Percentiles rank a stretch among this genome's conserved stretches.
Conservation (phyloP, 2,888 invertebrate genomes). For the Cloeon dipterum region DNA sequence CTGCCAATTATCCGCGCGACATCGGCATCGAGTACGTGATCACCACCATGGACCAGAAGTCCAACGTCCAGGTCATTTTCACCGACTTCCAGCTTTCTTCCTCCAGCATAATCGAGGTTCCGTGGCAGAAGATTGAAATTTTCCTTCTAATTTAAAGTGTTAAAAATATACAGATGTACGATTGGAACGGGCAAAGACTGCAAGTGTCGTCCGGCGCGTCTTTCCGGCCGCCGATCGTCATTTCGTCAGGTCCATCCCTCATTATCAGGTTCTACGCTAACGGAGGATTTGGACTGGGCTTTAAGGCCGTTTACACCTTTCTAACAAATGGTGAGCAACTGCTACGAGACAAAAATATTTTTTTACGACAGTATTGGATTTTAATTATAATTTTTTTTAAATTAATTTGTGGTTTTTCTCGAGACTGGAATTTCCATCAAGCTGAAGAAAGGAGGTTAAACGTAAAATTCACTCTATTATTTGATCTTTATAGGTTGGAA, state of each 20-base stretch:
- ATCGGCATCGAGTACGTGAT: conserved; percentile 38
- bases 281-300: conserved; percentile 39
- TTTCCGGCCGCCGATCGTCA: conserved; percentile 41
- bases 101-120: conserved; percentile 39
- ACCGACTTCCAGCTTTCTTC: conserved; percentile 41
- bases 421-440: no score
- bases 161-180: conserved; percentile 28
- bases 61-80: conserved; percentile 35
- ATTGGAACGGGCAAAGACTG: conserved; percentile 38
- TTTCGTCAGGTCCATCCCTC: conserved; percentile 35
- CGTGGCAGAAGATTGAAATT: background rate
- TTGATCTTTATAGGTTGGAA: no score
- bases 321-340: conserved; percentile 11
- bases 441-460: no score
- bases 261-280: conserved; percentile 43
- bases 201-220: conserved; percentile 37
- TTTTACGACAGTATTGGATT: no score
- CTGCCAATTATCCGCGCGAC: conserved; percentile 38
- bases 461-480: no score
- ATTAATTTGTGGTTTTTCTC: no score
- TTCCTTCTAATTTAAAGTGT: background rate
- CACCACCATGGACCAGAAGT: conserved; percentile 24
- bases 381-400: no score
- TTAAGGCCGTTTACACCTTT: conserved; percentile 34
- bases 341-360: no score